phyloP scores from a whole-genome alignment of 1,140 invertebrate genomes.

The Apocrypta bakeri region DNA sequence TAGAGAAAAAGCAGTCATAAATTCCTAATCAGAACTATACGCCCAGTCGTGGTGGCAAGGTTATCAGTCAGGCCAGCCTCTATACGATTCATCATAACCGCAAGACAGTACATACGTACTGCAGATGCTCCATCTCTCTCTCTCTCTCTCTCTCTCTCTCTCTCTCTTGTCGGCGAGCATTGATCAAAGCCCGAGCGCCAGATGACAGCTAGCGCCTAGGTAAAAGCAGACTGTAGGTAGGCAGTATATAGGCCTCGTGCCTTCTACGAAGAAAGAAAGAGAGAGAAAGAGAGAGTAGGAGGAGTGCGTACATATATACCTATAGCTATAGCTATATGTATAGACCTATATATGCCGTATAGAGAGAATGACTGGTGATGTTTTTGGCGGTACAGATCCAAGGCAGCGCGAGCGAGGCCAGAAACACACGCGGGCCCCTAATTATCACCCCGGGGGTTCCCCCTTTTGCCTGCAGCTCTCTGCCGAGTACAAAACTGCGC shows the following conservation, averaged over 20 bases:
- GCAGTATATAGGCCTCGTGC: not conserved
- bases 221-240: not conserved
- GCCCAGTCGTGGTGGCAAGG: not conserved
- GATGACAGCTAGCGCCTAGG: constrained; percentile 33
- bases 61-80: constrained; percentile 28
- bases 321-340: no score
- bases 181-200: constrained; percentile 34
- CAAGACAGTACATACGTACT: not conserved
- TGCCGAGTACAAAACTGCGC: constrained; percentile 35
- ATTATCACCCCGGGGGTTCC: constrained; percentile 68
- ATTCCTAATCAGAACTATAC: constrained; percentile 16
- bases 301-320: not conserved
- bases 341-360: no score
- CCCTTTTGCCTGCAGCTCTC: constrained; percentile 61
- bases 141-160: constrained; percentile 7
- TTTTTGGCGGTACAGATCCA: constrained; percentile 68
- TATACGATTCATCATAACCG: constrained; percentile 7
- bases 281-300: constrained; percentile 7
- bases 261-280: not conserved
- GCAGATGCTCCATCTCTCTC: constrained; percentile 24
- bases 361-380: constrained; percentile 64
- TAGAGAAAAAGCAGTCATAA: constrained; percentile 6
- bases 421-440: constrained; percentile 68
- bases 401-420: constrained; percentile 62
- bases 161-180: not conserved